Conservation (phyloP, 1,140 invertebrate species). For the Leucophenga varia region DNA sequence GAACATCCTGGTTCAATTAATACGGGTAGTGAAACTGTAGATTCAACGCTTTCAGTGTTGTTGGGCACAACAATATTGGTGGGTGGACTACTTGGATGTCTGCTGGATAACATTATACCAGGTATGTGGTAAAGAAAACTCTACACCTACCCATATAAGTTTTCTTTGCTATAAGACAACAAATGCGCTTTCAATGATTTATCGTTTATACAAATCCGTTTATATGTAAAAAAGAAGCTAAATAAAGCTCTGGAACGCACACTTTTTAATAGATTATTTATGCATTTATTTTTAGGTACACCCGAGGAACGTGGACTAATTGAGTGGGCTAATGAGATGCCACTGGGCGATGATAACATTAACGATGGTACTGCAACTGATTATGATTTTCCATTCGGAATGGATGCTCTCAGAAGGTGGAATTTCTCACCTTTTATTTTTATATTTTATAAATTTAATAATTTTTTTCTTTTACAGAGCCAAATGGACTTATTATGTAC, state of each 20-base stretch:
- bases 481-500: conserved; percentile 68
- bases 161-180: not conserved
- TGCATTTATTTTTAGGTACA: conserved; percentile 61
- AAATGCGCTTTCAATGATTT: too few species aligned
- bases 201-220: not conserved
- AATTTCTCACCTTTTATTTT: not conserved
- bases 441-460: not conserved
- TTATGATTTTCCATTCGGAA: conserved; percentile 74
- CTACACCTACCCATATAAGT: not conserved
- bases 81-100: conserved; percentile 75
- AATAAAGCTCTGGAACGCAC: not conserved
- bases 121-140: conserved; percentile 59
- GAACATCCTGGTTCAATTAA: conserved; percentile 66
- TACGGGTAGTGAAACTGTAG: conserved; percentile 69
- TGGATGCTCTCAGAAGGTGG: conserved; percentile 64
- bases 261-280: not conserved
- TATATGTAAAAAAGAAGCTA: not conserved
- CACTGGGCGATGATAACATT: conserved; percentile 58
- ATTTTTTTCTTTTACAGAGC: conserved; percentile 58
- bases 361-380: conserved; percentile 61
- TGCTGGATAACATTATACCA: conserved; percentile 84
- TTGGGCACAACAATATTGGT: conserved; percentile 84
- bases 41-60: conserved; percentile 76
- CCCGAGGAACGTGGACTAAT: conserved; percentile 68
- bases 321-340: conserved; percentile 72